These are phyloP conservation scores for Agrochola lota DNA, from an alignment of 2,888 invertebrate genomes.

Conservation along the genomic window DNA sequence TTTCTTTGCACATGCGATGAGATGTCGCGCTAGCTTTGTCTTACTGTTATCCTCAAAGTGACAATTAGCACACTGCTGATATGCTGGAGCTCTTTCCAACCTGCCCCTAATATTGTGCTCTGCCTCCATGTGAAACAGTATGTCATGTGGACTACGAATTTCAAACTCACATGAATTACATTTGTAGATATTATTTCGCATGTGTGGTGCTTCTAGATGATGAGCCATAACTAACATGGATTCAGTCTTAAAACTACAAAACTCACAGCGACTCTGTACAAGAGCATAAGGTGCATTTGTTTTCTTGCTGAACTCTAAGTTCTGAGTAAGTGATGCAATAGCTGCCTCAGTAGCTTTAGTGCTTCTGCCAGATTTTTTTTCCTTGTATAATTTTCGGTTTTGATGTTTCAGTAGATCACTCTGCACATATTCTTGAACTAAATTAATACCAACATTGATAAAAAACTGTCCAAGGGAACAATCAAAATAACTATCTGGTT, in stretches of 20 bases:
- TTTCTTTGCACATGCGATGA: constrained; percentile 97
- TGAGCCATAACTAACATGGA: constrained; percentile 96
- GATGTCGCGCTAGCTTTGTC: constrained; percentile 96
- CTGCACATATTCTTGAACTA: constrained; percentile 98
- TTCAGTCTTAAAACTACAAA: constrained; percentile 98
- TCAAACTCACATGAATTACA: constrained; percentile 97
- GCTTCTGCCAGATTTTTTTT: constrained; percentile 91
- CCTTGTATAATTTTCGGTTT: constrained; percentile 95
- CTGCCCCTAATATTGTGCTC: constrained; percentile 97
- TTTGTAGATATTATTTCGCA: constrained; percentile 96
- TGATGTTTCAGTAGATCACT: constrained; percentile 97
- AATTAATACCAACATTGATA: constrained; percentile 97
- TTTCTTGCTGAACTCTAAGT: constrained; percentile 96
- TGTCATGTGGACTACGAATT: constrained; percentile 97
- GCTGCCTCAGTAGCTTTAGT: constrained; percentile 94
- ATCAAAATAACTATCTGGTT: constrained; percentile 94
- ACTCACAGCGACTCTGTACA: constrained; percentile 95
- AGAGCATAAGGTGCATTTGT: constrained; percentile 96
- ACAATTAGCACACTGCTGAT: constrained; percentile 98
- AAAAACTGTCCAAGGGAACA: constrained; percentile 97
- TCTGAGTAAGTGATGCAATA: constrained; percentile 96
- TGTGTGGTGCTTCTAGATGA: constrained; percentile 97
- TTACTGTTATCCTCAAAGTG: constrained; percentile 98
- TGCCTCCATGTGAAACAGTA: constrained; percentile 98
- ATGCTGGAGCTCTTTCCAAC: constrained; percentile 96